Conservation (phyloP, 2,888 invertebrate species). For the Synergus umbraculus region DNA sequence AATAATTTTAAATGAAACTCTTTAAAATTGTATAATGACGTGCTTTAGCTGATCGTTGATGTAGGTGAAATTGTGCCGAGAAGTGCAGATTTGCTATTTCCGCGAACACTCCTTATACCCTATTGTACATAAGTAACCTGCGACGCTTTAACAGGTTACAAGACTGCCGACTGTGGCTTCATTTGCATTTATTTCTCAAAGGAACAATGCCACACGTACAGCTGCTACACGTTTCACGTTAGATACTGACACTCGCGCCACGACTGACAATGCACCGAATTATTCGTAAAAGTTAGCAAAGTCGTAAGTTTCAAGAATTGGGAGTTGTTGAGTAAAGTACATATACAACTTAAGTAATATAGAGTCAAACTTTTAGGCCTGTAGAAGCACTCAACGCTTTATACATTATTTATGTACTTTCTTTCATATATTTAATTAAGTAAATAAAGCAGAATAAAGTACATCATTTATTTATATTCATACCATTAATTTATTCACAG, state of each 20-base stretch:
- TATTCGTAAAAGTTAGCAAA: conserved; percentile 28
- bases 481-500: too few species aligned
- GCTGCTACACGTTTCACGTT: conserved; percentile 34
- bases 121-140: conserved; percentile 55
- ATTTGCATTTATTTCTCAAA: conserved; percentile 66
- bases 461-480: too few species aligned
- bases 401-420: background rate
- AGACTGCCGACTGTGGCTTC: conserved; percentile 60
- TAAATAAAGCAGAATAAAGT: too few species aligned
- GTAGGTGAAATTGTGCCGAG: conserved; percentile 51
- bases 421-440: background rate
- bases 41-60: background rate
- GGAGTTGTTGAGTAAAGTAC: background rate
- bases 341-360: background rate
- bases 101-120: conserved; percentile 53
- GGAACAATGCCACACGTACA: conserved; percentile 36
- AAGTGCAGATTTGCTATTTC: conserved; percentile 61
- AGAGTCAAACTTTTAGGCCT: background rate
- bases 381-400: background rate
- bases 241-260: conserved; percentile 22
- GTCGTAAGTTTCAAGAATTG: conserved; percentile 8
- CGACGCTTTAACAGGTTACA: conserved; percentile 63
- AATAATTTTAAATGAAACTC: background rate
- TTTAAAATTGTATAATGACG: conserved; percentile 17
- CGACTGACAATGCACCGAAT: conserved; percentile 27